Evolutionary conservation across 1,140 invertebrate species (phyloP).

Genomic region (Ctenoplectra terminalis): DNA sequence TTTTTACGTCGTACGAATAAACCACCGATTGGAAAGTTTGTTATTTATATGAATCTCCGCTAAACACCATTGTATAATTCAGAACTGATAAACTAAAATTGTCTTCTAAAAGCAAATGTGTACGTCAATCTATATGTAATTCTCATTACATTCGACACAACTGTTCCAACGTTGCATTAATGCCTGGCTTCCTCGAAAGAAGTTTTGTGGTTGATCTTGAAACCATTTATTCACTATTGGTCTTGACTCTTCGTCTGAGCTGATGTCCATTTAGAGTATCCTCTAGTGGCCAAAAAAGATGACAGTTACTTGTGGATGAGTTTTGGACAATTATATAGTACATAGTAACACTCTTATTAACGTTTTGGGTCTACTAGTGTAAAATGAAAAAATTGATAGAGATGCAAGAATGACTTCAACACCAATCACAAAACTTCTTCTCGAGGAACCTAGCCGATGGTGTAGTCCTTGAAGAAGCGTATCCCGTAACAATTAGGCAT

Average conservation of each 20-base stretch:
- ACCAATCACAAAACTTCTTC: slow-evolving; percentile 55
- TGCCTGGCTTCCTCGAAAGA: slow-evolving; percentile 45
- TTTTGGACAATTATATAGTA: slow-evolving; percentile 20
- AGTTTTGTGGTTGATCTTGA: slow-evolving; percentile 54
- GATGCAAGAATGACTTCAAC: slow-evolving; percentile 52
- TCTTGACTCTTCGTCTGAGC: slow-evolving; percentile 46
- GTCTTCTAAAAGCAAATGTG: slow-evolving; percentile 26
- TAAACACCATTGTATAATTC: not conserved
- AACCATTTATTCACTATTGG: slow-evolving; percentile 44
- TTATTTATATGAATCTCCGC: not conserved
- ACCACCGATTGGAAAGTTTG: not conserved
- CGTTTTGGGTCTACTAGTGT: slow-evolving; percentile 17
- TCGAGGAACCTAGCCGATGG: slow-evolving; percentile 13
- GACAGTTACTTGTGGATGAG: slow-evolving; percentile 41
- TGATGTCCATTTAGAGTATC: slow-evolving; percentile 41
- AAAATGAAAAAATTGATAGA: slow-evolving; percentile 35
- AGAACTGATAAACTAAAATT: slow-evolving; percentile 7
- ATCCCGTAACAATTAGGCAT: not conserved
- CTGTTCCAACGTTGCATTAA: slow-evolving; percentile 45
- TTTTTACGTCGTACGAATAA: not conserved
- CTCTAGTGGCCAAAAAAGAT: slow-evolving; percentile 54
- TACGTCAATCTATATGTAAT: slow-evolving; percentile 36
- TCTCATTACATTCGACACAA: slow-evolving; percentile 48
- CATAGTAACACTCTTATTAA: slow-evolving; percentile 30
- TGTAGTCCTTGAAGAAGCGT: not conserved